Base-by-base conservation (phyloP, 2,888 invertebrate genomes). In the Rhogogaster chlorosoma region DNA sequence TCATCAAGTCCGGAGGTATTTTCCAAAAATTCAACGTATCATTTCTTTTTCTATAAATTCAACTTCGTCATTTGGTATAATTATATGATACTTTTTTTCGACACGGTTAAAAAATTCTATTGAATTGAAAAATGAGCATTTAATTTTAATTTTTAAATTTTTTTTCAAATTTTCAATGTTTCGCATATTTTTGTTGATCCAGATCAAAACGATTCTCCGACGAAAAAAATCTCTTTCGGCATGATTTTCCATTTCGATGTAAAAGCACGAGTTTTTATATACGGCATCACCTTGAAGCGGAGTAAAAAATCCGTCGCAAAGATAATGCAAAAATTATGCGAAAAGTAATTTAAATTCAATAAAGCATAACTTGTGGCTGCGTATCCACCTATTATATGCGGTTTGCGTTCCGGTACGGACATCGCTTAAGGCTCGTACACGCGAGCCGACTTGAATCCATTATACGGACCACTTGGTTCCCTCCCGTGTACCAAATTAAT, bases 301-400 rank as follows among this genome's bases (percentile, higher is more conserved):
- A 80, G 4, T n/a, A 80, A 61, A 78, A 78, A 61, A n/a, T 22
- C n/a, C 9, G 29, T 80, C n/a, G 7, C n/a, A 3, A 12, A 57
- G 2, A 57, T 57, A n/a, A 38, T n/a, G 22, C 80, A 38, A 57
- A 80, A 80, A 61, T 80, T 80, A 61, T 38, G 15, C 61, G 38
- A 57, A 61, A 0, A 32, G 67, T 32, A 64, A 83, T 83, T 83
- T 83, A 67, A 70, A 83, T 83, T 83, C 70, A 67, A 83, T 83
- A 83, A 67, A 83, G 83, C 42, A 42, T 36, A 61, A 80, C n/a
- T 83, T 67, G 64, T 38, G 67, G 67, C 45, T 36, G 49, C 38
- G 61, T n/a, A 53, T 53, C 77, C 49, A 77, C 4, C 77, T 32
- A 77, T 77, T 49, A 61, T 64, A 64, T 38, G 61, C 80, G 80